Conservation (phyloP, 2,797 vertebrate species). For the Adrianichthys oophorus region DNA sequence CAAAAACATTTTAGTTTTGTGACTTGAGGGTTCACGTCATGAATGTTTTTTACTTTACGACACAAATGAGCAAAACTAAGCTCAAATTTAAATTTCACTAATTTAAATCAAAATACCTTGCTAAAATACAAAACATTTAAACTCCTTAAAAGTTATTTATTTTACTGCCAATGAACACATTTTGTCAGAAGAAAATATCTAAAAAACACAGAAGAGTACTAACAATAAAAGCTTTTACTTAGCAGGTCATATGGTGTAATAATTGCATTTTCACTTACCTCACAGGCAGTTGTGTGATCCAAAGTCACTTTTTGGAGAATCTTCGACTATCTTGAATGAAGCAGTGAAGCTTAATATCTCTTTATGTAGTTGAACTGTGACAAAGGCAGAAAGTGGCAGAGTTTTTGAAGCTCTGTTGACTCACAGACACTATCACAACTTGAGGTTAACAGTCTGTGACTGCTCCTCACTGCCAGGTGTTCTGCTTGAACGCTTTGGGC, state of each 20-base stretch:
- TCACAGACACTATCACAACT: constrained; percentile 74
- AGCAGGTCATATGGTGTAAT: neutral
- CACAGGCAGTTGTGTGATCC: constrained; percentile 8
- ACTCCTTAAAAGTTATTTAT: no score
- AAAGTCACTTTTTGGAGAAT: constrained; percentile 31
- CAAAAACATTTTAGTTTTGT: neutral
- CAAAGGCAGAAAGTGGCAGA: constrained; percentile 54
- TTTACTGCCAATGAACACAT: no score
- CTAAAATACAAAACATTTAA: constrained; percentile 3
- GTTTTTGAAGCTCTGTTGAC: constrained; percentile 74
- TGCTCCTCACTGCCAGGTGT: constrained; percentile 77
- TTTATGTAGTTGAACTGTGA: constrained; percentile 48
- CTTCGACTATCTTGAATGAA: constrained; percentile 24
- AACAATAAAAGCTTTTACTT: no score
- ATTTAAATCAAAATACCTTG: no score
- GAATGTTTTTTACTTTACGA: neutral
- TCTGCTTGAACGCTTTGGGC: constrained; percentile 50
- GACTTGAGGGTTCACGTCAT: neutral
- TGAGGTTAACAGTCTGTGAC: constrained; percentile 84
- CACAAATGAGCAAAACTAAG: neutral
- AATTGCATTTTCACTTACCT: constrained; percentile 57
- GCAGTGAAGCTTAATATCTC: constrained; percentile 27
- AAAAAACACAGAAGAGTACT: no score
- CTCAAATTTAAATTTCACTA: neutral
- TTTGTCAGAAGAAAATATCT: no score